Percentiles rank a stretch among this genome's conserved stretches.
phyloP scores from a whole-genome alignment of 2,888 invertebrate species.

The Ischnus inquisitorius region DNA sequence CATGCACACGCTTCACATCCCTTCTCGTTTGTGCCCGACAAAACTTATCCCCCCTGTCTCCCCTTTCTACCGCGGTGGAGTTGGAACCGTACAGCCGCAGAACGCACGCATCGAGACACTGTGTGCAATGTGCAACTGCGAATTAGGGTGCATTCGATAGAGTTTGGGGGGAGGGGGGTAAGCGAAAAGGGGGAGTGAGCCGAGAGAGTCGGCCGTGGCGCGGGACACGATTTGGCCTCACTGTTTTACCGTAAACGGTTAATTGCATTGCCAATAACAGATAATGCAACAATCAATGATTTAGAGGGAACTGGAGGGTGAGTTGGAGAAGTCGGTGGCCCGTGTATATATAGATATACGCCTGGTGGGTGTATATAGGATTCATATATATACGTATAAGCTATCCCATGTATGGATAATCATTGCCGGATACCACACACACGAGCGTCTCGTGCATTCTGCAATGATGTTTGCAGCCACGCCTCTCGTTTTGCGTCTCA shows the following conservation, averaged over 20 bases:
- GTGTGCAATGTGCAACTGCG: constrained; percentile 50
- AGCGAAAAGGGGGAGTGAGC: constrained; percentile 31
- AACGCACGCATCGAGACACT: constrained; percentile 9
- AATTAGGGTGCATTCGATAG: constrained; percentile 55
- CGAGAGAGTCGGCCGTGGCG: constrained; percentile 51
- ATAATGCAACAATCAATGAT: constrained; percentile 85
- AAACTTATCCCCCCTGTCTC: constrained; percentile 49
- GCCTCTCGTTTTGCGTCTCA: constrained; percentile 70
- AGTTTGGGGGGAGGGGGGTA: constrained; percentile 31
- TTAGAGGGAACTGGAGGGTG: constrained; percentile 75
- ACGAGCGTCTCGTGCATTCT: constrained; percentile 51
- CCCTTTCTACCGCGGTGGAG: neutral
- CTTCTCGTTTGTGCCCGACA: constrained; percentile 11
- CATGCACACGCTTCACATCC: neutral
- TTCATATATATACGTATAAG: constrained; percentile 24
- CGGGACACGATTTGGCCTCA: constrained; percentile 64
- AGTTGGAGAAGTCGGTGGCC: constrained; percentile 64
- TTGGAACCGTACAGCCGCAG: constrained; percentile 5
- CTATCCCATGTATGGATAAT: neutral
- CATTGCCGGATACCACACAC: neutral
- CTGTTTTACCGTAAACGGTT: constrained; percentile 84
- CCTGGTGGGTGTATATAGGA: constrained; percentile 19
- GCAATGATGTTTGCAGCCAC: constrained; percentile 78
- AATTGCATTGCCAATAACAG: constrained; percentile 85
- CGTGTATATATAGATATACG: constrained; percentile 37